Conservation (phyloP, 2,113 vertebrate genomes). For the Plestiodon gilberti region DNA sequence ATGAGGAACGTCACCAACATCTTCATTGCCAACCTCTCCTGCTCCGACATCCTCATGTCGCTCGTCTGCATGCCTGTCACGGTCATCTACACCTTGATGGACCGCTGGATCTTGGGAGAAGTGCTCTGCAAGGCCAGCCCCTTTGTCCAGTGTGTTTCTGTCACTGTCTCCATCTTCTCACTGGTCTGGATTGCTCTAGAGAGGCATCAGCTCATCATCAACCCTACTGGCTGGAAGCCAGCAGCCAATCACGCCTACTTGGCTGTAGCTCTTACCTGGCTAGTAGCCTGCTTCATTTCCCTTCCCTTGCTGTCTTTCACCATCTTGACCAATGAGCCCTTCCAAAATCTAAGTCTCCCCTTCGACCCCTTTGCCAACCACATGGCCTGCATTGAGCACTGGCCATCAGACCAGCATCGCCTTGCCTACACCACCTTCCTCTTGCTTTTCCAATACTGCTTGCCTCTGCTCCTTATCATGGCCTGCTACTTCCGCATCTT, state of each 20-base stretch:
- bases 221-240: conserved; percentile 80
- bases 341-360: conserved; percentile 76
- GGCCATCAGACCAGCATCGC: conserved; percentile 76
- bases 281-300: conserved; percentile 74
- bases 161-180: conserved; percentile 79
- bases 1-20: conserved; percentile 80
- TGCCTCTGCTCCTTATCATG: conserved; percentile 77
- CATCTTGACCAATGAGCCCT: conserved; percentile 75
- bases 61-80: conserved; percentile 81
- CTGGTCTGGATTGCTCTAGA: conserved; percentile 80
- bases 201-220: conserved; percentile 80
- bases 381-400: conserved; percentile 76
- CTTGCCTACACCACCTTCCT: conserved; percentile 79
- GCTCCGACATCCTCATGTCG: conserved; percentile 80
- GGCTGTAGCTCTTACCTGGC: conserved; percentile 76
- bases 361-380: conserved; percentile 75
- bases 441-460: conserved; percentile 80
- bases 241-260: conserved; percentile 76
- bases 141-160: conserved; percentile 78
- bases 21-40: conserved; percentile 81
- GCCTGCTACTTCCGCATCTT: conserved; percentile 81
- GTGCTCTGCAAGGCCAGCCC: conserved; percentile 78
- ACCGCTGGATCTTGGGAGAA: conserved; percentile 80
- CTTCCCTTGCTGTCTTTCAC: conserved; percentile 80
- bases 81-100: conserved; percentile 81